phyloP scores from a whole-genome alignment of 2,113 vertebrate genomes.

The Forbesichthys agassizii region DNA sequence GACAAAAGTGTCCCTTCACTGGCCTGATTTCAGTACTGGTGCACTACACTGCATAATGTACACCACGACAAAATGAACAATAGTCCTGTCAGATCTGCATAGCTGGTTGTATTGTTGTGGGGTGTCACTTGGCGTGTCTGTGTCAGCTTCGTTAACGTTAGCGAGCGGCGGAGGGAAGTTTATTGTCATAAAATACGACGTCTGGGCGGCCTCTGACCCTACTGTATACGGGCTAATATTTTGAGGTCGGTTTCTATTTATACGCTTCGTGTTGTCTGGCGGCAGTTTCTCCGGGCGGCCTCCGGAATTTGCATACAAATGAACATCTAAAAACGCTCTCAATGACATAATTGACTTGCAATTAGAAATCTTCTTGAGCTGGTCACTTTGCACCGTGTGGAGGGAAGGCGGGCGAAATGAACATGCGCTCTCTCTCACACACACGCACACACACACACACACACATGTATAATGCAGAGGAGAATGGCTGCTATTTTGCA shows the following conservation, averaged over 20 bases:
- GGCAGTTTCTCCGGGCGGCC: slow-evolving; percentile 45
- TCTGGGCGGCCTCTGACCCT: slow-evolving; percentile 6
- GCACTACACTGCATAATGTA: background rate
- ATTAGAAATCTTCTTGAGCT: slow-evolving; percentile 82
- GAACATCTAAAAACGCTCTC: slow-evolving; percentile 82
- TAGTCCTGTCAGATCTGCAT: background rate
- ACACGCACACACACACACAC: slow-evolving; percentile 35
- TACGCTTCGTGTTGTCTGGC: slow-evolving; percentile 69
- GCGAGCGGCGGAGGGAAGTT: no score
- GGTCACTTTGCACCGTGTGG: slow-evolving; percentile 80
- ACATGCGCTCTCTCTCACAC: slow-evolving; percentile 9
- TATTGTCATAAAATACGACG: background rate
- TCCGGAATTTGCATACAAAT: slow-evolving; percentile 84
- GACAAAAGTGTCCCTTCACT: background rate
- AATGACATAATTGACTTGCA: slow-evolving; percentile 87
- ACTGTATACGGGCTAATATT: slow-evolving; percentile 27
- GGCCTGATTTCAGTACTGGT: background rate
- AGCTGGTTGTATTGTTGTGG: background rate
- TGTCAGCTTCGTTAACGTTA: background rate
- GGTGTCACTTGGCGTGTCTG: background rate
- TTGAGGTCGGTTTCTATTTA: slow-evolving; percentile 55
- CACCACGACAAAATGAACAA: no score
- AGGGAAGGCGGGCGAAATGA: slow-evolving; percentile 66
- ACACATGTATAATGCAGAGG: slow-evolving; percentile 40
- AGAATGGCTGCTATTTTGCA: slow-evolving; percentile 81